Base-by-base conservation (phyloP, 2,113 vertebrate genomes). In the Cyphomyrus discorhynchus region DNA sequence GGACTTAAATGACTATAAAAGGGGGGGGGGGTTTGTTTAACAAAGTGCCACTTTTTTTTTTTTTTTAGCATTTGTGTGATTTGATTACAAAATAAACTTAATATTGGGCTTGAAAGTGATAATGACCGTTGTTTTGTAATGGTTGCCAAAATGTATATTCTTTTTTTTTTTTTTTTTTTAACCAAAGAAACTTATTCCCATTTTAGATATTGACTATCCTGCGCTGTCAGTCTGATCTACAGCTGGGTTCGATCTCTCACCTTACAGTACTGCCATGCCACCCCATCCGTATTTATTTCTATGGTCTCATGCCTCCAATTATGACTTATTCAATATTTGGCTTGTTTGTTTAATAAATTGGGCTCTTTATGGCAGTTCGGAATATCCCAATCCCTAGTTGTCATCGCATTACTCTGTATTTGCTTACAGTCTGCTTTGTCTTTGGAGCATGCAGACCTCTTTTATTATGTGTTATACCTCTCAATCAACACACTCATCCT, bases 141-240 rank as follows among this genome's bases (percentile, higher is more conserved):
- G 19, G 50, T 80, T 91, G 58, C 27, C 47, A 74, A 52, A 70
- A 88, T 86, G 70, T 86, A 42, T 92, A 70, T 53, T 5, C 92
- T 19, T 56, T 88, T 92, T 93, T 86, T 91, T 92, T 93, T 86
- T 91, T 91, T 92, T 93, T 90, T 91, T 91, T 92, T 93, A 90
- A 91, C 92, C 92, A 93, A 91, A 93, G 92, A 82, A 91, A 88
- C 88, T 89, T 86, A 5, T 77, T 91, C 92, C 52, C 77, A 92
- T 89, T 89, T 84, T 13, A 47, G 17, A 19, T 84, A 31, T 89
- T 35, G 45, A n/a, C 82, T 42, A 74, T 66, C 52, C 52, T 83
- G 86, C 27, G 88, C 52, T 89, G 86, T 85, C 80, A 83, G 87
- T 53, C 31, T 74, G 49, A 77, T 49, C 49, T 70, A 8, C 88